These are phyloP conservation scores for Ramphastos sulfuratus DNA, from an alignment of 2,113 vertebrate species.

Conservation along the genomic window DNA sequence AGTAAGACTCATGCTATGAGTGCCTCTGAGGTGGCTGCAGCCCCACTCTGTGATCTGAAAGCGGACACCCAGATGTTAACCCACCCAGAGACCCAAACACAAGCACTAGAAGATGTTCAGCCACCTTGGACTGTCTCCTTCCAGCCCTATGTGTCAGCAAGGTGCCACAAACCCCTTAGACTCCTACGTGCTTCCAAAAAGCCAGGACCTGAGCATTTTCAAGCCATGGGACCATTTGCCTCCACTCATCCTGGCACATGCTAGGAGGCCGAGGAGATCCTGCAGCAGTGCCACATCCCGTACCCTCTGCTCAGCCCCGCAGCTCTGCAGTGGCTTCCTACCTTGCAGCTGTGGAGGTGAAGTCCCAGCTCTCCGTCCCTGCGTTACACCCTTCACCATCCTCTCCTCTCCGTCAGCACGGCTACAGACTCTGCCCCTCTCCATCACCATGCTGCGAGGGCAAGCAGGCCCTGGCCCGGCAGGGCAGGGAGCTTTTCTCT, in stretches of 20 bases:
- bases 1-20: not conserved
- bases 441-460: not conserved
- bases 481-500: constrained; percentile 62
- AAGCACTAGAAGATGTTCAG: not conserved
- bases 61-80: not conserved
- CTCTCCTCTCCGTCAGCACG: fast-evolving
- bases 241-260: not conserved
- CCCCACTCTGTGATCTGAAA: not conserved
- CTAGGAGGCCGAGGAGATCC: not conserved
- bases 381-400: fast-evolving
- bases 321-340: not conserved
- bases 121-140: not conserved
- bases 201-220: not conserved
- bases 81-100: not conserved
- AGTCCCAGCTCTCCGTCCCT: not conserved
- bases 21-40: not conserved
- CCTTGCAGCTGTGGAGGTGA: fast-evolving
- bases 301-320: not conserved
- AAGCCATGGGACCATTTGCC: not conserved
- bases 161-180: not conserved
- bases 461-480: constrained; percentile 48
- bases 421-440: not conserved
- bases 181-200: not conserved
- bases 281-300: not conserved
- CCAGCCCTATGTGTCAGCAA: not conserved